Base-by-base conservation (phyloP, 2,797 vertebrate genomes). In the Hybognathus amarus region DNA sequence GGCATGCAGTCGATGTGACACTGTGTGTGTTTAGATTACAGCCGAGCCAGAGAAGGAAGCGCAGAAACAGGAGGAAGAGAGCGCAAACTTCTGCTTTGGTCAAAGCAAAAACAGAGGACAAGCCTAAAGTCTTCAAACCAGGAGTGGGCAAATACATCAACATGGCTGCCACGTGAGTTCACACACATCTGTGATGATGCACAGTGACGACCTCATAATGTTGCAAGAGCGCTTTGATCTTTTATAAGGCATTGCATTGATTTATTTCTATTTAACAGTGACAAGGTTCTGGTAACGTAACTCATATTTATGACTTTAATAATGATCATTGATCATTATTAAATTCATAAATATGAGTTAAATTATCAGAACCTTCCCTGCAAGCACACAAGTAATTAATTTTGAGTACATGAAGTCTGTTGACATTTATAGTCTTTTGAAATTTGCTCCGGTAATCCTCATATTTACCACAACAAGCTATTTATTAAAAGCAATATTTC, bases 101-200 rank as follows among this genome's bases (percentile, higher is more conserved):
- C 85, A 92, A 95, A 84, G 83, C 93, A 2, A 95, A 95, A 74
- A 90, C 91, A 81, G 92, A 91, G 15, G 90, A 94, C 79, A 87
- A 91, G 1, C 97, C 96, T 7, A 97, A 97, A 91, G 94, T 95
- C 0, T 99, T 97, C 88, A 95, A 95, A 27, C 89, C 94, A 54
- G 98, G 98, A 0, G 94, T 99, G 59, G 98, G 98, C 84, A 99
- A 99, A 89, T 99, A 99, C 90, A 98, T 99, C 91, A 97, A 96
- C 91, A 96, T 95, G 5, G 88, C 92, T 36, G 93, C 94, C 42
- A 79, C 85, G 97, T 99, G 91, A 97, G 97, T 83, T 2, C 22
- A 33, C 67, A 42, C 45, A 17, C 45, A 47, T 6, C 45, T 47
- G 42, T 45, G 42, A 45, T 45, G 42, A 45, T 45, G 42, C 42